Conservation (phyloP, 2,113 vertebrate genomes). For the Circaetus cinerascens region DNA sequence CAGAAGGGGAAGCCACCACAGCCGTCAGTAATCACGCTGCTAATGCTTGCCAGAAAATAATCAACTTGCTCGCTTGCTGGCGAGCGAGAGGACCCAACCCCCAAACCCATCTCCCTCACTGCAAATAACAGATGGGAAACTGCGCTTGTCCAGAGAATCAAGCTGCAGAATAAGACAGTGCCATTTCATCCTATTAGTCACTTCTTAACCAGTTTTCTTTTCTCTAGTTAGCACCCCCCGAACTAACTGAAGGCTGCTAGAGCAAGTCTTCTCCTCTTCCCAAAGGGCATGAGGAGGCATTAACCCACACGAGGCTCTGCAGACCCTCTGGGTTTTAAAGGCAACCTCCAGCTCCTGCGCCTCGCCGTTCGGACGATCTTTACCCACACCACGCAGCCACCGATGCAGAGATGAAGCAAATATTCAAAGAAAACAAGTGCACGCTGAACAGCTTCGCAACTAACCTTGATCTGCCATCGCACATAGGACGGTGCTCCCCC, state of each 20-base stretch:
- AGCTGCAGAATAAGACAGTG: not conserved
- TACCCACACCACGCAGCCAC: not conserved
- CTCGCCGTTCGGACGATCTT: fast-evolving
- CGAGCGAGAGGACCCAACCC: constrained; percentile 26
- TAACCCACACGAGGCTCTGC: not conserved
- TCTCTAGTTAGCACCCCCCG: not conserved
- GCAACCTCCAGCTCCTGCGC: not conserved
- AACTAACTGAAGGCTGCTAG: not conserved
- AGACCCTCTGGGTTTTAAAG: not conserved
- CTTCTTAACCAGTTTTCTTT: not conserved
- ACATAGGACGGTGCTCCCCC: not conserved
- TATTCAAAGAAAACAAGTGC: not conserved
- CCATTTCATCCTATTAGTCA: constrained; percentile 48
- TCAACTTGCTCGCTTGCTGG: constrained; percentile 26
- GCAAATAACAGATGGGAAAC: constrained; percentile 59
- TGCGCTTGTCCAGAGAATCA: not conserved
- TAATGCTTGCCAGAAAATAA: constrained; percentile 38
- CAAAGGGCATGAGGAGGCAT: not conserved
- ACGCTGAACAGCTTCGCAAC: not conserved
- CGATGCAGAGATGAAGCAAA: not conserved
- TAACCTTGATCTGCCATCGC: not conserved
- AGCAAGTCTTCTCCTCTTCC: not conserved
- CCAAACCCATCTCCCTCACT: constrained; percentile 4
- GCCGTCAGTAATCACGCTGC: not conserved
- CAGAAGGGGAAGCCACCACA: constrained; percentile 10